Conservation (phyloP, 2,797 vertebrate genomes). For the Emydoidea blandingii region DNA sequence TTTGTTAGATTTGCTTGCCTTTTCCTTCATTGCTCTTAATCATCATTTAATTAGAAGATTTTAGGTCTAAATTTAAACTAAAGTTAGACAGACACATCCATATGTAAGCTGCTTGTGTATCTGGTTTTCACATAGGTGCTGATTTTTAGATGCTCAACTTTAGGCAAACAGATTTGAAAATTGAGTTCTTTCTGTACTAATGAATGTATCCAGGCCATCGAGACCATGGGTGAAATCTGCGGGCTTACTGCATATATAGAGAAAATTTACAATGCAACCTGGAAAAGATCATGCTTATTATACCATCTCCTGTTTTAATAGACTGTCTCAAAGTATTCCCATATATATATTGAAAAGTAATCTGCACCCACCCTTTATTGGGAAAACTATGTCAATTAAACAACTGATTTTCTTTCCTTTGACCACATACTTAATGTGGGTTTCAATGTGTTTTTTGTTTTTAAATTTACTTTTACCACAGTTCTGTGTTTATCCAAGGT, state of each 20-base stretch:
- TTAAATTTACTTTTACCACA: not conserved
- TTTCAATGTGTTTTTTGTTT: not conserved
- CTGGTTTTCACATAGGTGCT: not conserved
- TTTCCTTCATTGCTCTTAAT: not conserved
- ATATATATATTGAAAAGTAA: not conserved
- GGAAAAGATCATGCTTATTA: not conserved
- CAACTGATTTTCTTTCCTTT: not conserved
- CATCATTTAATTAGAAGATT: not conserved
- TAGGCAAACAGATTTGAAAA: not conserved
- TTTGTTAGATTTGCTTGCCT: not conserved
- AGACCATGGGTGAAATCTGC: not conserved
- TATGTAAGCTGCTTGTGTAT: not conserved
- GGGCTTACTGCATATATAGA: not conserved
- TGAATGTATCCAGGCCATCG: not conserved
- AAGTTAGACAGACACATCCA: not conserved
- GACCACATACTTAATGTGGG: not conserved
- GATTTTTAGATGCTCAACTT: not conserved
- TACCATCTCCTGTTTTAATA: not conserved
- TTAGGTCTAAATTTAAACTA: too few species aligned
- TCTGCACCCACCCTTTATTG: not conserved
- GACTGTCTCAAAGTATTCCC: too few species aligned
- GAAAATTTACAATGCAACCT: not conserved
- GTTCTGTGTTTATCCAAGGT: not conserved
- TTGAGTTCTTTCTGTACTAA: not conserved
- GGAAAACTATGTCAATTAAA: not conserved